Evolutionary conservation across 2,888 invertebrate species (phyloP).

Genomic region (Andricus quercusramuli): DNA sequence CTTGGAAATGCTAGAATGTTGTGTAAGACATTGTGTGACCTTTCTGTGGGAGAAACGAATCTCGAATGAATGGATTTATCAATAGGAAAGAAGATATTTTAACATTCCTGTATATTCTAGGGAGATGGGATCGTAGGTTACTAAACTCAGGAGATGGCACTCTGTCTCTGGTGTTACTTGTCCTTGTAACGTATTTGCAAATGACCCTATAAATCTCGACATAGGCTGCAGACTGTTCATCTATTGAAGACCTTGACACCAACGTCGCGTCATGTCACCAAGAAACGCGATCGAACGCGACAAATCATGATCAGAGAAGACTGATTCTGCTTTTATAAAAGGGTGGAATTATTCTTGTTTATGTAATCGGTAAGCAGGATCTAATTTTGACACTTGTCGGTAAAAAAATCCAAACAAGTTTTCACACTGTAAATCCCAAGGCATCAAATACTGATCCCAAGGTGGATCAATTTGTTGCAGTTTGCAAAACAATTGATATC

Average conservation of each 20-base stretch:
- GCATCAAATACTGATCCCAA: no score
- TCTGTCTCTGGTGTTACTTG: conserved; percentile 35
- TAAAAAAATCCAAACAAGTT: background rate
- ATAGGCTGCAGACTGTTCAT: conserved; percentile 62
- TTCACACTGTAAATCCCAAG: no score
- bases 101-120: background rate
- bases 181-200: conserved; percentile 76
- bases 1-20: no score
- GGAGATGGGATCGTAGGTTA: background rate
- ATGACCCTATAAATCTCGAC: conserved; percentile 75
- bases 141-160: background rate
- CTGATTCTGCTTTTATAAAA: background rate
- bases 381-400: background rate
- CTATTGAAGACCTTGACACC: conserved; percentile 71
- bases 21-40: no score
- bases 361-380: background rate
- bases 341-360: background rate
- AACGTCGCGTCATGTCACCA: conserved; percentile 61
- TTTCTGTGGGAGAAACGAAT: no score
- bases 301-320: conserved; percentile 35
- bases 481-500: no score
- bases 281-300: conserved; percentile 5
- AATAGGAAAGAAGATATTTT: no score
- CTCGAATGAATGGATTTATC: no score
- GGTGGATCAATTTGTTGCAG: no score